phyloP scores from a whole-genome alignment of 2,888 invertebrate genomes.

The Mythimna ferrago region DNA sequence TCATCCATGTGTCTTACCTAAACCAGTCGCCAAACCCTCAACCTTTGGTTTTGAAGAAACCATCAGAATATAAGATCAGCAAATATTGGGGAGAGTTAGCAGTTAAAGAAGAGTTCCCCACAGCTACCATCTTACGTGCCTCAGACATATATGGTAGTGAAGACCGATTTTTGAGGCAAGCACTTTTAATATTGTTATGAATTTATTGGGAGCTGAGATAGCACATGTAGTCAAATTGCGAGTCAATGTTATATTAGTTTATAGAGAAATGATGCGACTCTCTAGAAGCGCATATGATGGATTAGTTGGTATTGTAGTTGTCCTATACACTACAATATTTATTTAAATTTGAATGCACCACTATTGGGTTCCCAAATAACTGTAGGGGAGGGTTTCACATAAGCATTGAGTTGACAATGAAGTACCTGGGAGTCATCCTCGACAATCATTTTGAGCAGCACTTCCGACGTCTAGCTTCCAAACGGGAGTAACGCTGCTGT shows the following conservation, averaged over 20 bases:
- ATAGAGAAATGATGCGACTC: background rate
- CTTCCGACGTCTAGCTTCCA: too few species aligned
- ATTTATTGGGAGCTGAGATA: background rate
- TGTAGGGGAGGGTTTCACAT: too few species aligned
- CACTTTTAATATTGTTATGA: background rate
- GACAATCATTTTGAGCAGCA: too few species aligned
- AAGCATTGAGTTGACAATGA: too few species aligned
- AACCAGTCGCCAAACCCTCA: conserved; percentile 94
- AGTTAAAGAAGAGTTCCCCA: conserved; percentile 98
- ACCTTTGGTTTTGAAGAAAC: conserved; percentile 92
- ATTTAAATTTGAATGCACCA: too few species aligned
- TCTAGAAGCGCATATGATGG: too few species aligned
- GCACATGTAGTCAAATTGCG: background rate
- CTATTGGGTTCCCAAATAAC: too few species aligned
- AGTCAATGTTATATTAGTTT: background rate
- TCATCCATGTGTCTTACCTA: conserved; percentile 97
- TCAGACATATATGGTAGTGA: conserved; percentile 97
- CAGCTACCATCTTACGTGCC: conserved; percentile 98
- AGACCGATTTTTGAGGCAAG: conserved; percentile 95
- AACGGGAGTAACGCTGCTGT: too few species aligned
- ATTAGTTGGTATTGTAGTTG: background rate
- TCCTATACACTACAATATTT: too few species aligned
- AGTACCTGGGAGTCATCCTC: too few species aligned
- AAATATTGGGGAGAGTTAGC: conserved; percentile 97
- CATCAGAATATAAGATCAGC: conserved; percentile 94